Evolutionary conservation across 2,888 invertebrate species (phyloP), one percentile per base, ranked within the genome.

Genomic region (Leptopilina myrica): DNA sequence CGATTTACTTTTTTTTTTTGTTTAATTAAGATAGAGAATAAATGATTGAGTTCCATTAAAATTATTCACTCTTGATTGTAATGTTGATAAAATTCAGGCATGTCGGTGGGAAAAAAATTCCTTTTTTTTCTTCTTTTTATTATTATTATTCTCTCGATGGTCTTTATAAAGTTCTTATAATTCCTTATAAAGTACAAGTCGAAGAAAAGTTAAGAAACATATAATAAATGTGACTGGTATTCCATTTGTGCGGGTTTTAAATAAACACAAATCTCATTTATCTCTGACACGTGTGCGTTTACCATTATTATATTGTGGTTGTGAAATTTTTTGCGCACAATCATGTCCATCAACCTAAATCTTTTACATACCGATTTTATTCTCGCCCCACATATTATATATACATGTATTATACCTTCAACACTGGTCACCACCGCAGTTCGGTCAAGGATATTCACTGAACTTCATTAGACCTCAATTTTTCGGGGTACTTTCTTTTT

Each of bases 301-400:
- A 43, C 66, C 66, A 66, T 66, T 66, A 66, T 66, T 66, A 66
- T 33, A 5, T 46, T 12, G 43, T 46, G 43, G 46, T 66, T 66
- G 66, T 46, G 66, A 66, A 66, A 66, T 66, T 66, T 66, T 49
- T 49, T 14, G 46, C 66, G 43, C 40, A 64, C 64, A 64, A 64
- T 64, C 64, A 64, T 64, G 64, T 64, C 66, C 66, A 66, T 66
- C 66, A 15, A 66, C 66, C 66, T 66, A 66, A 66, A 66, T 66
- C 66, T 46, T 66, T 43, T 43, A 43, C 46, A 66, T 66, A 46
- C 66, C 46, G 43, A 66, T 66, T 66, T 40, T 14, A 46, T 66
- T 66, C 43, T n/a, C 40, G 15, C 43, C 9, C 66, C 43, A 15
- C 11, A 66, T 15, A n/a, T 33, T n/a, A 65, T 14, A 9, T 43